A percentile compares a stretch with the other conserved stretches of the same genome.
Conservation (phyloP, 1,140 invertebrate genomes). For the Lordiphosa mommai region DNA sequence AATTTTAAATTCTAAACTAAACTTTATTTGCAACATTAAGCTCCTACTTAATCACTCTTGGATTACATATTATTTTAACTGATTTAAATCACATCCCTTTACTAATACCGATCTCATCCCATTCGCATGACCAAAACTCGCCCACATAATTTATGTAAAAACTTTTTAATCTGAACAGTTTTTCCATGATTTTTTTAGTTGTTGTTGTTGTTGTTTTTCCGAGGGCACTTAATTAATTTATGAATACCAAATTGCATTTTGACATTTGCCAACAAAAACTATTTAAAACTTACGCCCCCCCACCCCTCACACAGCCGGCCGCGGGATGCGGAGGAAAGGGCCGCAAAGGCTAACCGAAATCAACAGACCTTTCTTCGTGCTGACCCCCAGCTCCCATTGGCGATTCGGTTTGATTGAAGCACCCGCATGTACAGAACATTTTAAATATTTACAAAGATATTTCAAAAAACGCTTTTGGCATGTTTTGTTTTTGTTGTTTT, state of each 20-base stretch:
- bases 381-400: slow-evolving; percentile 18
- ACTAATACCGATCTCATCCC: background rate
- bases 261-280: slow-evolving; percentile 71
- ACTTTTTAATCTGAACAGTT: slow-evolving; percentile 48
- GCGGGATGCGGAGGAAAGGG: background rate
- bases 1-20: no score
- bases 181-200: slow-evolving; percentile 11
- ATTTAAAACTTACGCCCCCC: slow-evolving; percentile 63
- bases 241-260: slow-evolving; percentile 73
- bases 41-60: slow-evolving; percentile 21
- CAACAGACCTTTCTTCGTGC: slow-evolving; percentile 17
- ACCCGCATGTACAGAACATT: slow-evolving; percentile 74
- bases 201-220: slow-evolving; percentile 22
- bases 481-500: slow-evolving; percentile 48
- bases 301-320: background rate
- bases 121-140: background rate
- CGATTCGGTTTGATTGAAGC: slow-evolving; percentile 72
- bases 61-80: slow-evolving; percentile 53
- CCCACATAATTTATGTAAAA: slow-evolving; percentile 63
- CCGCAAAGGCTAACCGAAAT: slow-evolving; percentile 2
- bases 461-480: slow-evolving; percentile 75
- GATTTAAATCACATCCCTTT: slow-evolving; percentile 34
- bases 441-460: slow-evolving; percentile 79
- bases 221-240: slow-evolving; percentile 69
- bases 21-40: background rate